A percentile compares a stretch with the other conserved stretches of the same genome.
phyloP scores from a whole-genome alignment of 2,113 vertebrate genomes.

The Thamnaconus septentrionalis region DNA sequence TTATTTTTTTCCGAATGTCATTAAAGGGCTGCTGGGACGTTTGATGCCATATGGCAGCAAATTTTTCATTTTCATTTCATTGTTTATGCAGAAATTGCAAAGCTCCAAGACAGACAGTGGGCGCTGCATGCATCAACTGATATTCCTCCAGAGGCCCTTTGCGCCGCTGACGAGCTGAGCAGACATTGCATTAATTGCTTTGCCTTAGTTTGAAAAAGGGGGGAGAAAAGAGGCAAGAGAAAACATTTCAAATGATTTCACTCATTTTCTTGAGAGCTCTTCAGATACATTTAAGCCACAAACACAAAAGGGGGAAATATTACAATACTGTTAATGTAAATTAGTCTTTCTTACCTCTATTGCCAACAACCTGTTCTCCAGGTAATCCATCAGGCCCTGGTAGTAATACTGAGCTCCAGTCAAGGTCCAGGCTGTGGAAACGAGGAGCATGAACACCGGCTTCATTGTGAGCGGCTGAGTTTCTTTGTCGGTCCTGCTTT shows the following conservation, averaged over 20 bases:
- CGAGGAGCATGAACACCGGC: constrained; percentile 58
- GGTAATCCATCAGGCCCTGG: constrained; percentile 80
- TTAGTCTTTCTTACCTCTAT: constrained; percentile 77
- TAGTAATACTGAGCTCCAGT: constrained; percentile 75
- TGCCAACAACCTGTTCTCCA: constrained; percentile 77
- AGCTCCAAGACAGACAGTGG: constrained; percentile 19
- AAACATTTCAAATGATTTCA: constrained; percentile 4
- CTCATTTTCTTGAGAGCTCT: not conserved
- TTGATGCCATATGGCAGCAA: too few relatives aligned
- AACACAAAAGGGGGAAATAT: too few relatives aligned
- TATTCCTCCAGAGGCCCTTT: constrained; percentile 31
- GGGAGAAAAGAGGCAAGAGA: constrained; percentile 11
- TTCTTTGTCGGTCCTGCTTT: constrained; percentile 26
- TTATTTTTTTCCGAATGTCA: too few relatives aligned
- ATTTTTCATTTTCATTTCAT: too few relatives aligned
- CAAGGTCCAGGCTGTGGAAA: constrained; percentile 57
- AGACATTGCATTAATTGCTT: constrained; percentile 65
- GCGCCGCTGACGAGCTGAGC: constrained; percentile 55
- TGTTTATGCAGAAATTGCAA: not conserved
- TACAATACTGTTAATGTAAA: too few relatives aligned
- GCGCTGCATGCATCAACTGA: constrained; percentile 30
- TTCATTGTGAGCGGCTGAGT: constrained; percentile 65
- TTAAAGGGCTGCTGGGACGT: too few relatives aligned
- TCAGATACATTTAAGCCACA: too few relatives aligned
- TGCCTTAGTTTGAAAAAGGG: constrained; percentile 28